Evolutionary conservation across 2,113 vertebrate species (phyloP).

Genomic region (Cinclus cinclus): DNA sequence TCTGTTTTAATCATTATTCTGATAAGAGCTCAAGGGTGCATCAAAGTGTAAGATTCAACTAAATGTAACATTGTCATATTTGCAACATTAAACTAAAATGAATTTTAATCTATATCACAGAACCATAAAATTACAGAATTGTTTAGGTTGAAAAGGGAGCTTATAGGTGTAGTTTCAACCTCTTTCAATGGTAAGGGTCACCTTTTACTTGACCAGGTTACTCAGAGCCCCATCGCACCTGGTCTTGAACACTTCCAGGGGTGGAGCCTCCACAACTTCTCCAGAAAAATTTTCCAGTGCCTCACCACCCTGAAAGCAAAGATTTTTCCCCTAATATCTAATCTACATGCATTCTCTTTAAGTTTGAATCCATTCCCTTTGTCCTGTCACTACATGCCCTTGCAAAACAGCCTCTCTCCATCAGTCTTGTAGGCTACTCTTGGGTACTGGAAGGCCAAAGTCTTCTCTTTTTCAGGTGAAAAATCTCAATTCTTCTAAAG

Average conservation of each 20-base stretch:
- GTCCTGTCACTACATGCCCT: background rate
- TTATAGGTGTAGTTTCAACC: background rate
- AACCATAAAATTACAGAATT: background rate
- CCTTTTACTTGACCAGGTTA: background rate
- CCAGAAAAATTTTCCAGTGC: background rate
- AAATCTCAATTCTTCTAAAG: background rate
- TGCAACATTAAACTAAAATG: background rate
- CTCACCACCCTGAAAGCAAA: too few relatives aligned
- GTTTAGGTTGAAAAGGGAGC: background rate
- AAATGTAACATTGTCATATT: background rate
- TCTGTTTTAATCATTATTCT: background rate
- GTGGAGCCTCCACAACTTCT: background rate
- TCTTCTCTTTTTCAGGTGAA: background rate
- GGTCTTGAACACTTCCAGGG: background rate
- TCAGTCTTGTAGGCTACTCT: background rate
- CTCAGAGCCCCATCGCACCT: background rate
- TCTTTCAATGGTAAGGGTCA: background rate
- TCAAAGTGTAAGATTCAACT: background rate
- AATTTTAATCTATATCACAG: background rate
- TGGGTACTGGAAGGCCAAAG: background rate
- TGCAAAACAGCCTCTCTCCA: background rate
- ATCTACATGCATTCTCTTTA: background rate
- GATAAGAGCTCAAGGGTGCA: background rate
- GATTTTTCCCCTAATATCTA: background rate
- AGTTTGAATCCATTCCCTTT: background rate